Base-by-base conservation (phyloP, 2,888 invertebrate species). In the Drosophila trichaetosa region DNA sequence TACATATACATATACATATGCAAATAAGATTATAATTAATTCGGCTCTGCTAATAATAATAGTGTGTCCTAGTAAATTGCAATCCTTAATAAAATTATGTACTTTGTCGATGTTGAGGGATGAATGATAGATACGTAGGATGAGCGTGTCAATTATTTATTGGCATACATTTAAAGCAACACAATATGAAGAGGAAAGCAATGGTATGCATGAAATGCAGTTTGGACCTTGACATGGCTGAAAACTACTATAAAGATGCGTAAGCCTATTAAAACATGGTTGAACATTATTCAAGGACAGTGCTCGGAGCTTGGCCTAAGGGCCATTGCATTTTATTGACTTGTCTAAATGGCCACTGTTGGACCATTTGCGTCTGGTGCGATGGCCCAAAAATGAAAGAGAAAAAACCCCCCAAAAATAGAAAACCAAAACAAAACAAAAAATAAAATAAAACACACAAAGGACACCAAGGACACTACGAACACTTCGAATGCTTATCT, bases 401-500 rank as follows among this genome's bases (percentile, higher is more conserved):
- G 24, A 13, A 40, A 40, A 34, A 51, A 29, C 2, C 21, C n/a
- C 16, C 38, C n/a, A n/a, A 29, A 24, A 16, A 48, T 13, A 21
- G 18, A 29, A 61, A 51, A 21, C 29, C 36, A 16, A 34, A 42
- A 42, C n/a, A n/a, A 10, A 13, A 13, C 29, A 8, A 27, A 29
- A 52, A 38, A 51, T 2, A 6, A 34, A 38, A 64, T 34, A 40
- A 49, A 59, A 18, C 27, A 51, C 34, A 57, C 52, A 34, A 10
- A 67, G 42, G 33, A 58, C 46, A 53, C 48, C 27, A 36, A 67
- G 58, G 57, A 42, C 73, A 58, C 54, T 49, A 31, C 59, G 61
- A 72, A 73, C 87, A 79, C 75, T 83, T 79, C 64, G 63, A 74
- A 72, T 83, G 77, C 77, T 81, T 87, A 79, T 76, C 79, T 71